These are phyloP conservation scores for Macaca nemestrina DNA, from an alignment of 2,113 vertebrate genomes.

Conservation along the genomic window DNA sequence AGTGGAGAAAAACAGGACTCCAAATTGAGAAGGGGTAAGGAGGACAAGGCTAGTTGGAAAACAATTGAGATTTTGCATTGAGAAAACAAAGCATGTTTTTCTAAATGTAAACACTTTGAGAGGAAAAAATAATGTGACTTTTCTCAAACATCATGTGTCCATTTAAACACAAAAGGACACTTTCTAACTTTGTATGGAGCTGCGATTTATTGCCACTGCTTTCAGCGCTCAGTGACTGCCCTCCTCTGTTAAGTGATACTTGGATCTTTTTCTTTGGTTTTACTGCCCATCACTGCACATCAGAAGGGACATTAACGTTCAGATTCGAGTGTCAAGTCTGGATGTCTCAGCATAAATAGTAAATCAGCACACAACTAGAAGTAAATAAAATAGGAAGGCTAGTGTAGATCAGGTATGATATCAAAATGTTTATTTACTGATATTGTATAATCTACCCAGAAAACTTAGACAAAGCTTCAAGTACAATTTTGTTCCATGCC, in stretches of 20 bases:
- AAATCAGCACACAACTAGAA: neutral
- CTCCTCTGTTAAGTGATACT: neutral
- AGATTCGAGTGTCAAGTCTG: neutral
- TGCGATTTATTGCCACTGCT: neutral
- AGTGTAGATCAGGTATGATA: neutral
- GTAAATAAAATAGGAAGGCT: neutral
- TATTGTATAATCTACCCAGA: neutral
- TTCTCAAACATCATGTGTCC: neutral
- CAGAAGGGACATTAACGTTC: neutral
- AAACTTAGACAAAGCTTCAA: neutral
- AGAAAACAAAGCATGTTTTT: neutral
- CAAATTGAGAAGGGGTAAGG: neutral
- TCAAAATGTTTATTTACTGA: neutral
- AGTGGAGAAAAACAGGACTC: neutral
- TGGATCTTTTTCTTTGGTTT: neutral
- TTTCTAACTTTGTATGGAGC: neutral
- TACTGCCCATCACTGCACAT: neutral
- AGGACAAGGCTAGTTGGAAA: neutral
- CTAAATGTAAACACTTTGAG: neutral
- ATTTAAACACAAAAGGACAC: neutral
- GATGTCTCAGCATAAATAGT: neutral
- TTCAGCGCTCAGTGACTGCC: neutral
- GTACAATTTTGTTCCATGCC: neutral
- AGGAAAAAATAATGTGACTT: neutral
- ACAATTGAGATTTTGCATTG: neutral